Conservation (phyloP, 1,140 invertebrate species). For the Pseudomyrmex dendroicus region DNA sequence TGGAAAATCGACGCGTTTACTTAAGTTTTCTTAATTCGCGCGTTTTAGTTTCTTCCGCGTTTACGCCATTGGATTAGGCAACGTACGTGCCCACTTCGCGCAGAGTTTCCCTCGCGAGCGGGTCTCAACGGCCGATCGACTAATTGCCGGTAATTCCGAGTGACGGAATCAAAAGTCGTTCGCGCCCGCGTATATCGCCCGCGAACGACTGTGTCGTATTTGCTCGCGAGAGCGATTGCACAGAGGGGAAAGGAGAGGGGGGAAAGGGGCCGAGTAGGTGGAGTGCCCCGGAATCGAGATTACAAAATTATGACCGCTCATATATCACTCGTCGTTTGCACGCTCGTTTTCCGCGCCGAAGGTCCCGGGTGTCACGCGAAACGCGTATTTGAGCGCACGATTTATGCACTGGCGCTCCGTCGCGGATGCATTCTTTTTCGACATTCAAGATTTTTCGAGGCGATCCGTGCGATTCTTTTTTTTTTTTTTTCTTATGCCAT, state of each 20-base stretch:
- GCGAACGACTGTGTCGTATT: not conserved
- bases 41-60: not conserved
- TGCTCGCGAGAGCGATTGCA: slow-evolving; percentile 4
- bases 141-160: slow-evolving; percentile 44
- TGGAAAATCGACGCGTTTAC: not conserved
- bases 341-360: slow-evolving; percentile 48
- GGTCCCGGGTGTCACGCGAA: slow-evolving; percentile 39
- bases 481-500: not conserved
- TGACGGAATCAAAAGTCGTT: slow-evolving; percentile 33
- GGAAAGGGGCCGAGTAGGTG: not conserved
- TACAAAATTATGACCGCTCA: slow-evolving; percentile 46
- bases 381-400: slow-evolving; percentile 48
- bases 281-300: slow-evolving; percentile 36
- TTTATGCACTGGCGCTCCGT: slow-evolving; percentile 39
- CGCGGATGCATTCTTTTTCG: slow-evolving; percentile 43
- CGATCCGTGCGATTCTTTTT: slow-evolving; percentile 10
- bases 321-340: slow-evolving; percentile 54
- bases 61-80: slow-evolving; percentile 20
- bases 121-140: slow-evolving; percentile 30
- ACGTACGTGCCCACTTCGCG: not conserved
- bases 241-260: not conserved
- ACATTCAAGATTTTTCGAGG: slow-evolving; percentile 40
- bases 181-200: slow-evolving; percentile 38
- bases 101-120: slow-evolving; percentile 8
- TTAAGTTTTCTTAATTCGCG: not conserved